phyloP scores from a whole-genome alignment of 2,797 vertebrate species.

The Hybognathus amarus region DNA sequence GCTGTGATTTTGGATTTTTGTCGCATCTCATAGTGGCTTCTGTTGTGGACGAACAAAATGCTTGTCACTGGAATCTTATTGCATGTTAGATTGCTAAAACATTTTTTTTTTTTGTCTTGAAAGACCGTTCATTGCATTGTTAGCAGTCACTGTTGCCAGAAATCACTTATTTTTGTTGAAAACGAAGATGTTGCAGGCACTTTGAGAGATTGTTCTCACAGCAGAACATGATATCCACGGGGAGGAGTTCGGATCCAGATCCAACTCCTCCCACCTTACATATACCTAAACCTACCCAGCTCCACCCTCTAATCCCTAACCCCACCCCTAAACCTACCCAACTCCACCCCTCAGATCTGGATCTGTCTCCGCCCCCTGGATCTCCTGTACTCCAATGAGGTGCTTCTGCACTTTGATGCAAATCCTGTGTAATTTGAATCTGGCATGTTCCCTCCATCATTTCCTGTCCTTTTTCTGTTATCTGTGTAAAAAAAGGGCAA shows the following conservation, averaged over 20 bases:
- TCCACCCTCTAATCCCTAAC: too few relatives aligned
- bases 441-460: not conserved
- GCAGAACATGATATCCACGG: too few relatives aligned
- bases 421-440: not conserved
- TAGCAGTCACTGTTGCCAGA: not conserved
- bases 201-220: not conserved
- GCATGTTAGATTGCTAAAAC: not conserved
- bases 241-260: too few relatives aligned
- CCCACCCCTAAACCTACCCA: too few relatives aligned
- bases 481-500: constrained; percentile 6
- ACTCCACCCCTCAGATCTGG: too few relatives aligned
- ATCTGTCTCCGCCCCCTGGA: too few relatives aligned
- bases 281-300: too few relatives aligned
- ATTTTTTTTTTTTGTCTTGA: not conserved
- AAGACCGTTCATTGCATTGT: not conserved
- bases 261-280: too few relatives aligned
- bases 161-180: not conserved
- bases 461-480: not conserved
- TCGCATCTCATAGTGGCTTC: accelerated
- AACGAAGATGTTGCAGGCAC: not conserved
- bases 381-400: too few relatives aligned
- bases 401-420: not conserved
- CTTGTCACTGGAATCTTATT: not conserved
- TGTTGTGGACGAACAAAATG: not conserved
- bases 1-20: not conserved